These are phyloP conservation scores for Drosophila affinis DNA, from an alignment of 2,888 invertebrate genomes.

Conservation along the genomic window DNA sequence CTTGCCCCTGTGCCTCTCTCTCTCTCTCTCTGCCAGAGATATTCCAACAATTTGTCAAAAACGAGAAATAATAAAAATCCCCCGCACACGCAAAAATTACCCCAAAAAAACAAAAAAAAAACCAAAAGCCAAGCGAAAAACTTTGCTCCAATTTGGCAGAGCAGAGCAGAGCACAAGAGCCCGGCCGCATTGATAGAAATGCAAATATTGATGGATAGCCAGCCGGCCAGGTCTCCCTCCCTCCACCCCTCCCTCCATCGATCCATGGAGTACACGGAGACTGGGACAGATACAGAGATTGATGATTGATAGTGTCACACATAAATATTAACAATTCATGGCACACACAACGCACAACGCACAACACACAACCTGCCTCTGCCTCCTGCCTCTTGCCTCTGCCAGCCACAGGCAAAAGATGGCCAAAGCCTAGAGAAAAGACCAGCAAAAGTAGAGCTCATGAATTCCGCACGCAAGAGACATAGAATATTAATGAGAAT, in stretches of 20 bases:
- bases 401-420: slow-evolving; percentile 3
- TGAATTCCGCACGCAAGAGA: slow-evolving; percentile 58
- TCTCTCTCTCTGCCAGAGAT: not conserved
- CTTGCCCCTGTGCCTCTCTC: too few relatives aligned
- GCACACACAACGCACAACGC: slow-evolving; percentile 52
- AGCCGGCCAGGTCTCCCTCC: slow-evolving; percentile 16
- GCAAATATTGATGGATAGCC: slow-evolving; percentile 70
- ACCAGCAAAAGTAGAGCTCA: slow-evolving; percentile 20
- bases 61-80: slow-evolving; percentile 38
- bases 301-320: slow-evolving; percentile 77
- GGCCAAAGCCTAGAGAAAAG: slow-evolving; percentile 23
- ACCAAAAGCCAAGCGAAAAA: slow-evolving; percentile 27
- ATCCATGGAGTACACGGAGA: slow-evolving; percentile 24
- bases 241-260: slow-evolving; percentile 16
- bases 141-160: slow-evolving; percentile 40
- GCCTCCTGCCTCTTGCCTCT: not conserved
- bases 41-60: slow-evolving; percentile 63
- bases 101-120: slow-evolving; percentile 22
- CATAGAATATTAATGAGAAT: slow-evolving; percentile 68
- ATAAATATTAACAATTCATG: slow-evolving; percentile 77
- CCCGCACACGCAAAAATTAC: slow-evolving; percentile 22
- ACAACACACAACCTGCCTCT: slow-evolving; percentile 5
- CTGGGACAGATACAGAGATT: slow-evolving; percentile 49
- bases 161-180: slow-evolving; percentile 12
- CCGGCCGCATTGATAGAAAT: slow-evolving; percentile 41